phyloP scores from a whole-genome alignment of 2,113 vertebrate species.

The Zosterops borbonicus region DNA sequence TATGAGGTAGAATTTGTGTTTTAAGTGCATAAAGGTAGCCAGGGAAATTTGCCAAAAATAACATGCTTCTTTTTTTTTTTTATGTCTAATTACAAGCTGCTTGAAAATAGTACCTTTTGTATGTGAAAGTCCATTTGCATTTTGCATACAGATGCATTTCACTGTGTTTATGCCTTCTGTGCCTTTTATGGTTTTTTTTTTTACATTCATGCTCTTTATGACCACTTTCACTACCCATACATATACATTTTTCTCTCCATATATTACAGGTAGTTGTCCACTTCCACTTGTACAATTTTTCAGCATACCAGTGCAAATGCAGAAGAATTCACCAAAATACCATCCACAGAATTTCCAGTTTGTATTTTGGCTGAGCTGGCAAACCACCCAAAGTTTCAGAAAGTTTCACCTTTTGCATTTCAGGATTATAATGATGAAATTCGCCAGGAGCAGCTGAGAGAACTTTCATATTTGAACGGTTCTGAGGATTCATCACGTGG shows the following conservation, averaged over 20 bases:
- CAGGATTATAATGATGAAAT: conserved; percentile 99
- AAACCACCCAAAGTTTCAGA: neutral
- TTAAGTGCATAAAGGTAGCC: neutral
- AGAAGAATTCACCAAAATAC: neutral
- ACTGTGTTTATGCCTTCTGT: neutral
- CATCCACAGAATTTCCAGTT: neutral
- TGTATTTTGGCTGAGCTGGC: too few relatives aligned
- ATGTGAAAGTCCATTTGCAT: neutral
- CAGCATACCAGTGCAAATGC: neutral
- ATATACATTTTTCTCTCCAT: neutral
- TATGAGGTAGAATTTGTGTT: neutral
- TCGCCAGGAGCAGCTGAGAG: conserved; percentile 95
- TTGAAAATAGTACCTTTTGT: neutral
- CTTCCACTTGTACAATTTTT: neutral
- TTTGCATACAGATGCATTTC: neutral
- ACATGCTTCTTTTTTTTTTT: neutral
- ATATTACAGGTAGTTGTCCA: neutral
- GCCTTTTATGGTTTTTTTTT: neutral
- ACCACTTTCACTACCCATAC: neutral
- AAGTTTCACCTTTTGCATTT: conserved; percentile 29
- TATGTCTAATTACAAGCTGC: neutral
- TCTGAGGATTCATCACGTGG: conserved; percentile 90
- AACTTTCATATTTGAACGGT: conserved; percentile 93
- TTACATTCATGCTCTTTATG: neutral
- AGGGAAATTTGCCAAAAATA: neutral